Conservation (phyloP, 2,797 vertebrate genomes). For the Oreortyx pictus region DNA sequence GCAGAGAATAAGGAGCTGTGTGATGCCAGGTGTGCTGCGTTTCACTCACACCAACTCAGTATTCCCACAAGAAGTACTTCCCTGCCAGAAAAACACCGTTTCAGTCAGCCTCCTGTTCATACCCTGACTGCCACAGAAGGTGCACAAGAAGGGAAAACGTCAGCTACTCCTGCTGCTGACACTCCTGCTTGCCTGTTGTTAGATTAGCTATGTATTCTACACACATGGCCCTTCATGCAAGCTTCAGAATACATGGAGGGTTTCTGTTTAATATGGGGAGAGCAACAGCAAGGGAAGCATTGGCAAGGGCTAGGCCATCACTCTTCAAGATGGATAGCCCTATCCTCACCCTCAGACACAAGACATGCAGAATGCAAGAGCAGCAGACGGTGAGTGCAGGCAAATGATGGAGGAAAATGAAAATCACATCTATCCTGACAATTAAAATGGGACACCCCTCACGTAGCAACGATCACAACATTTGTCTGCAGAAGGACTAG, state of each 20-base stretch:
- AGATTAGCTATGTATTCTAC: background rate
- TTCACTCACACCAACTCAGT: background rate
- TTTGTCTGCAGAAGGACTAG: conserved; percentile 56
- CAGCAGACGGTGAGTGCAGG: background rate
- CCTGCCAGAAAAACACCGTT: background rate
- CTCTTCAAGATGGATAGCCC: conserved; percentile 58
- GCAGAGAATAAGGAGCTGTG: conserved; percentile 2
- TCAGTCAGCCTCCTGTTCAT: background rate
- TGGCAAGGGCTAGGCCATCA: conserved; percentile 17
- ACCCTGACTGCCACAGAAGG: background rate
- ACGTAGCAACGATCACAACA: conserved; percentile 57
- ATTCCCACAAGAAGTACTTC: background rate
- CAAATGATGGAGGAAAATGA: conserved; percentile 55
- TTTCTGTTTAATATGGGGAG: background rate
- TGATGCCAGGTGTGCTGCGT: background rate
- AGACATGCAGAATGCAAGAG: background rate
- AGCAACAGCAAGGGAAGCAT: background rate
- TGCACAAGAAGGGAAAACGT: fast-evolving
- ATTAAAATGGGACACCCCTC: conserved; percentile 55
- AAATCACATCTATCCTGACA: conserved; percentile 44
- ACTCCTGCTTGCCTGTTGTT: background rate
- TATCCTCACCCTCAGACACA: background rate
- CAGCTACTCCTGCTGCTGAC: fast-evolving
- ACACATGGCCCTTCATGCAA: background rate
- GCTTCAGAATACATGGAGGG: background rate